These are phyloP conservation scores for Gonatopus flavifemur DNA, from an alignment of 1,140 invertebrate genomes.

Conservation along the genomic window DNA sequence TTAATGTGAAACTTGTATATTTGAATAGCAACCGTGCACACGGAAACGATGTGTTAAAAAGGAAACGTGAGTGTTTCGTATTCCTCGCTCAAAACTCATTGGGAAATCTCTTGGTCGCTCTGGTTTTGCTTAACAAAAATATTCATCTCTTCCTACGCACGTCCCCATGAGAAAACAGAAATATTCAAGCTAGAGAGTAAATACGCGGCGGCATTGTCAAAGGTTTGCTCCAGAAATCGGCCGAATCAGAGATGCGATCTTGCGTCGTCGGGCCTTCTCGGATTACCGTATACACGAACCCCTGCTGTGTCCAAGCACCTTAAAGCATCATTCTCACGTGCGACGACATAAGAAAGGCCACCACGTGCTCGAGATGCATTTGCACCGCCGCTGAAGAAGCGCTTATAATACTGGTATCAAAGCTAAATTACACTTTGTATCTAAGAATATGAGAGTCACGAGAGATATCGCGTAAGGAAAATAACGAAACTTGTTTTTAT, in stretches of 20 bases:
- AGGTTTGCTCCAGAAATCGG: conserved; percentile 35
- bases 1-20: conserved; percentile 43
- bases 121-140: too few relatives aligned
- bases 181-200: conserved; percentile 32
- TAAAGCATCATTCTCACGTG: conserved; percentile 48
- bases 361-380: conserved; percentile 26
- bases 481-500: too few relatives aligned
- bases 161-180: too few relatives aligned
- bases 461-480: too few relatives aligned
- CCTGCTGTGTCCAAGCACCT: conserved; percentile 45
- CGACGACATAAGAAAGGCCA: conserved; percentile 32
- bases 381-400: not conserved
- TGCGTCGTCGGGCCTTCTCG: conserved; percentile 46
- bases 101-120: too few relatives aligned
- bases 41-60: conserved; percentile 45
- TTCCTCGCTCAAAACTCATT: too few relatives aligned
- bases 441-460: too few relatives aligned
- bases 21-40: conserved; percentile 36
- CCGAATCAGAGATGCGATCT: conserved; percentile 50
- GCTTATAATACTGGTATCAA: too few relatives aligned
- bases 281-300: conserved; percentile 45
- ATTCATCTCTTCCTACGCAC: too few relatives aligned
- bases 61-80: too few relatives aligned
- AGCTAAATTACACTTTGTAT: too few relatives aligned
- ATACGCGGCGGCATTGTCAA: conserved; percentile 53